phyloP scores from a whole-genome alignment of 2,797 vertebrate species.

The Ataeniobius toweri region DNA sequence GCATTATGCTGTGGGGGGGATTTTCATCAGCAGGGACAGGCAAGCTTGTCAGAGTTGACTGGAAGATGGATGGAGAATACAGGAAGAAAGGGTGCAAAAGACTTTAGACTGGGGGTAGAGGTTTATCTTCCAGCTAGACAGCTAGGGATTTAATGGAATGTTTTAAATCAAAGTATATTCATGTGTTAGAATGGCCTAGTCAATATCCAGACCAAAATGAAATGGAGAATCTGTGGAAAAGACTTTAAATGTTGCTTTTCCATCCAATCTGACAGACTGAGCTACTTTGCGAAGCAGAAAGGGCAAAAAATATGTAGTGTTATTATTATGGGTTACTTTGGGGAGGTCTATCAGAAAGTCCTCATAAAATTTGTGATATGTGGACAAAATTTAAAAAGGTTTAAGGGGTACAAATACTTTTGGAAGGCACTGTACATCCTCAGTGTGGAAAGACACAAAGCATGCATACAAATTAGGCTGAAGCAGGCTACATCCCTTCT shows the following conservation, averaged over 20 bases:
- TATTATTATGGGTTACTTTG: background rate
- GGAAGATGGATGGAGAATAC: background rate
- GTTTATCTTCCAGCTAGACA: background rate
- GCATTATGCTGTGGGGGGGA: background rate
- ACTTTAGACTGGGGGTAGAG: background rate
- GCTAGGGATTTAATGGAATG: too few relatives aligned
- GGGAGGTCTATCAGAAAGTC: background rate
- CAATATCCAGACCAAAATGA: background rate
- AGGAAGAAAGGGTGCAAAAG: background rate
- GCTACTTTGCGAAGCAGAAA: background rate
- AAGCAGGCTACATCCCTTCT: conserved; percentile 36
- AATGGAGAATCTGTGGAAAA: too few relatives aligned
- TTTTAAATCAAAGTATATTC: too few relatives aligned
- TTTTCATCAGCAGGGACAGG: background rate
- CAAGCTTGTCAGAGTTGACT: background rate
- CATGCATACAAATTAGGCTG: conserved; percentile 63
- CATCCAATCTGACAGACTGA: background rate
- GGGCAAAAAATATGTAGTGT: too few relatives aligned
- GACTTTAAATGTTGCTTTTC: background rate
- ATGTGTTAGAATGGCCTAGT: background rate
- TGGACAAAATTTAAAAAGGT: background rate
- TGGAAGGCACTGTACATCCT: background rate
- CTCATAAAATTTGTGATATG: background rate
- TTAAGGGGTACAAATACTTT: background rate
- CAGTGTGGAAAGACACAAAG: conserved; percentile 34